Conservation (phyloP, 2,113 vertebrate species). For the Gallinago undulata region DNA sequence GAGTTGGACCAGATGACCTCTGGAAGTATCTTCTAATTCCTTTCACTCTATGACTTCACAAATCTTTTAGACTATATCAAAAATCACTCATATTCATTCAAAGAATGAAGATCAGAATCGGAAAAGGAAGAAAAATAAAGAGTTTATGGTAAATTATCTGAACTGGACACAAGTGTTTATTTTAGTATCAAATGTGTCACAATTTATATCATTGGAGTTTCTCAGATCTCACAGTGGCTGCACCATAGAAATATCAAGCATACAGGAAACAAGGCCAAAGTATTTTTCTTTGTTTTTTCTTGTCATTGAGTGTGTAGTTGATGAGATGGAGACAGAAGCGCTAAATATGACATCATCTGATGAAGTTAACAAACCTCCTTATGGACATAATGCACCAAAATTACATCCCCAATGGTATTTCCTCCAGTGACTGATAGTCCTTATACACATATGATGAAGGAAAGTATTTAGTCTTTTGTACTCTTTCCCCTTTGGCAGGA, state of each 20-base stretch:
- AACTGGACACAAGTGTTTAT: neutral
- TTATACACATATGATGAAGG: neutral
- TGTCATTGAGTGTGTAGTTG: neutral
- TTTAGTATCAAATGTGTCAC: neutral
- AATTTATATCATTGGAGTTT: neutral
- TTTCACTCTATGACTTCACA: neutral
- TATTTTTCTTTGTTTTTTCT: neutral
- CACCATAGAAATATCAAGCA: neutral
- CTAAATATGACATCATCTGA: neutral
- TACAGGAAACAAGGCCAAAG: neutral
- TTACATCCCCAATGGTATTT: rapidly evolving
- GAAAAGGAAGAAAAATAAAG: neutral
- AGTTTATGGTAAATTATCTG: neutral
- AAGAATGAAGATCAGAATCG: neutral
- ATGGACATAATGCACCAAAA: neutral
- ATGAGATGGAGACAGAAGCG: neutral
- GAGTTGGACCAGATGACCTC: neutral
- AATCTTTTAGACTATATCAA: neutral
- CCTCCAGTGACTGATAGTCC: neutral
- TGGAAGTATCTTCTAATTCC: neutral
- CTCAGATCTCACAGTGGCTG: neutral
- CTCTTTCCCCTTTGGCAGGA: neutral
- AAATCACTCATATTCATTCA: neutral
- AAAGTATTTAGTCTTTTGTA: neutral
- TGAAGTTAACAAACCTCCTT: neutral